phyloP scores from a whole-genome alignment of 2,113 vertebrate species.

The Eublepharis macularius region DNA sequence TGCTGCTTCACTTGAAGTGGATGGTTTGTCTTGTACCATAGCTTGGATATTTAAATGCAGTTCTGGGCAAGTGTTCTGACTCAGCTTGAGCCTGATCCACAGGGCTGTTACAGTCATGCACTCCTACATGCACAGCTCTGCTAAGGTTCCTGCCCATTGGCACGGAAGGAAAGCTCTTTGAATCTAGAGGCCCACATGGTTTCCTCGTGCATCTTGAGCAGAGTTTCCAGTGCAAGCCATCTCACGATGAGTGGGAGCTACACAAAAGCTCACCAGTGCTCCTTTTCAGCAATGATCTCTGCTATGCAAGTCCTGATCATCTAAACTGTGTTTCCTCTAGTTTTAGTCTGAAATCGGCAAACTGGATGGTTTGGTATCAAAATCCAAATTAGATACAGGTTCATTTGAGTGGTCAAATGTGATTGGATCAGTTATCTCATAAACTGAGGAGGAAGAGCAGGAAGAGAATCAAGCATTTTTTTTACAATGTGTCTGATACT shows the following conservation, averaged over 20 bases:
- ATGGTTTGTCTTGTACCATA: background rate
- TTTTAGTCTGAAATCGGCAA: background rate
- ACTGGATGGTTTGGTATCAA: background rate
- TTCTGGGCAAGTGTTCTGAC: constrained; percentile 10
- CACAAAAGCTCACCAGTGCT: background rate
- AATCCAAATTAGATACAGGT: background rate
- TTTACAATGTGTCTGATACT: no score
- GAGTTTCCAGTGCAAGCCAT: background rate
- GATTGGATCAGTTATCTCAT: background rate
- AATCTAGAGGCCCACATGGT: background rate
- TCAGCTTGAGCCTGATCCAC: background rate
- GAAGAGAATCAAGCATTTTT: background rate
- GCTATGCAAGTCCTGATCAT: background rate
- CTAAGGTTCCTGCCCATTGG: background rate
- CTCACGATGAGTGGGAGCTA: background rate
- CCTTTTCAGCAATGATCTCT: background rate
- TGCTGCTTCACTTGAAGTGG: constrained; percentile 8
- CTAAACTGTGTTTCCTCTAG: background rate
- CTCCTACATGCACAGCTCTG: background rate
- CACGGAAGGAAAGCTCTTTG: background rate
- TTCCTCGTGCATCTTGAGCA: background rate
- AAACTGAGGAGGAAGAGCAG: background rate
- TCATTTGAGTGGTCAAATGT: no score
- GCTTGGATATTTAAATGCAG: constrained; percentile 13
- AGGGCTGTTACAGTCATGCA: background rate